phyloP scores from a whole-genome alignment of 2,113 vertebrate species.

The Amia ocellicauda region DNA sequence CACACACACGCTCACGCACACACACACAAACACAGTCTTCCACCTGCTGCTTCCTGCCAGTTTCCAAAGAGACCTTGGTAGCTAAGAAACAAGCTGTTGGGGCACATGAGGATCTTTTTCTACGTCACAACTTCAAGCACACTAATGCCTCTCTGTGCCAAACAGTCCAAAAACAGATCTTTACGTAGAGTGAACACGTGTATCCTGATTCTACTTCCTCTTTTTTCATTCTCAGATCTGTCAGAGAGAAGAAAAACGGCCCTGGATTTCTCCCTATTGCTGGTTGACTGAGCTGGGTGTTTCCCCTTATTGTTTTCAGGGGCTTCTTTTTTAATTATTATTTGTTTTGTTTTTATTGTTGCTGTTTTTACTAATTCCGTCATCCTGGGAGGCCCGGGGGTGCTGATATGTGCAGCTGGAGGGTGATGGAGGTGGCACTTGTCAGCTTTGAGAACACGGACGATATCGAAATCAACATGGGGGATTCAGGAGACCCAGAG shows the following conservation, averaged over 20 bases:
- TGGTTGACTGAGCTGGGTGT: too few relatives aligned
- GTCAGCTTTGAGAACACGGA: slow-evolving; percentile 82
- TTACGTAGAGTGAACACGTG: slow-evolving; percentile 11
- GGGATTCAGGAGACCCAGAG: slow-evolving; percentile 68
- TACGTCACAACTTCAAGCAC: slow-evolving; percentile 16
- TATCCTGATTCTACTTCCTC: slow-evolving; percentile 21
- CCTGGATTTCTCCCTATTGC: neutral
- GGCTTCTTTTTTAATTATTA: neutral
- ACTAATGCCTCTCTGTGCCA: slow-evolving; percentile 12
- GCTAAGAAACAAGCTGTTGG: slow-evolving; percentile 32
- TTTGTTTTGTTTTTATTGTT: neutral
- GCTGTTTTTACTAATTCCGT: slow-evolving; percentile 25
- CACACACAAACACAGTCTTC: slow-evolving; percentile 6
- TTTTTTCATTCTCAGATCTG: slow-evolving; percentile 42
- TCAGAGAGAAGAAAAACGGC: slow-evolving; percentile 33
- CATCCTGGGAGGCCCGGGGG: slow-evolving; percentile 38
- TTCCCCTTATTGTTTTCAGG: neutral
- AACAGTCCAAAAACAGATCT: slow-evolving; percentile 6
- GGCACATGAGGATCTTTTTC: slow-evolving; percentile 21
- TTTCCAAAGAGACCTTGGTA: slow-evolving; percentile 32
- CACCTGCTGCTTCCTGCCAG: slow-evolving; percentile 20
- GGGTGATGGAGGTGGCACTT: slow-evolving; percentile 86
- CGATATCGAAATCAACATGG: slow-evolving; percentile 56
- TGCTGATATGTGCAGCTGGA: slow-evolving; percentile 66
- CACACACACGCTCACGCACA: neutral